These are phyloP conservation scores for Prosopocoilus inquinatus DNA, from an alignment of 2,888 invertebrate genomes.

Conservation along the genomic window DNA sequence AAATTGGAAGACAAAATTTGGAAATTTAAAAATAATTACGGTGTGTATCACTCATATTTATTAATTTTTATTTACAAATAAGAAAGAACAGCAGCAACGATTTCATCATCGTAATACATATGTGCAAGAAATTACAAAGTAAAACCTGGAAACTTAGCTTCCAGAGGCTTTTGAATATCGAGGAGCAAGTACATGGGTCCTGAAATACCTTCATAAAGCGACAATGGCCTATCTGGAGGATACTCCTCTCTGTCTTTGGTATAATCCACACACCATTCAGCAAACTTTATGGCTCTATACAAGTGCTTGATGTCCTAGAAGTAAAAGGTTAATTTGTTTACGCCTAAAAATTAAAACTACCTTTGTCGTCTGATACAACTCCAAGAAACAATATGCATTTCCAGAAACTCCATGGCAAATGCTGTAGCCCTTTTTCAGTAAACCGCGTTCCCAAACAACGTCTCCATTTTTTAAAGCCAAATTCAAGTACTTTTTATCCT, in stretches of 20 bases:
- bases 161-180: constrained; percentile 63
- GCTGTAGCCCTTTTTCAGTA: constrained; percentile 81
- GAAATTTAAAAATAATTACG: no score
- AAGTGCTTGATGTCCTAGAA: constrained; percentile 67
- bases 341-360: constrained; percentile 44
- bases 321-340: constrained; percentile 16
- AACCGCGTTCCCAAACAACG: constrained; percentile 77
- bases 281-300: constrained; percentile 75
- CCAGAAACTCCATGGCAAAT: constrained; percentile 87
- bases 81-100: no score
- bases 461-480: constrained; percentile 71
- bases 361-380: constrained; percentile 73
- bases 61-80: no score
- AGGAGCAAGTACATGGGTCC: constrained; percentile 74
- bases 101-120: no score
- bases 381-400: constrained; percentile 81
- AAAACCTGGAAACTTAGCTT: constrained; percentile 75
- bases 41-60: no score
- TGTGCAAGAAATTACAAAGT: constrained; percentile 34
- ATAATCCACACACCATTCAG: constrained; percentile 76
- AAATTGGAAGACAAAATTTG: no score
- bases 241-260: constrained; percentile 65
- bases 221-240: constrained; percentile 76
- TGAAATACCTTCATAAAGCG: constrained; percentile 79
- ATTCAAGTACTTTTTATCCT: constrained; percentile 66